A percentile compares a stretch with the other conserved stretches of the same genome.
phyloP scores from a whole-genome alignment of 2,888 invertebrate genomes.

The Poecilobothrus nobilitatus region DNA sequence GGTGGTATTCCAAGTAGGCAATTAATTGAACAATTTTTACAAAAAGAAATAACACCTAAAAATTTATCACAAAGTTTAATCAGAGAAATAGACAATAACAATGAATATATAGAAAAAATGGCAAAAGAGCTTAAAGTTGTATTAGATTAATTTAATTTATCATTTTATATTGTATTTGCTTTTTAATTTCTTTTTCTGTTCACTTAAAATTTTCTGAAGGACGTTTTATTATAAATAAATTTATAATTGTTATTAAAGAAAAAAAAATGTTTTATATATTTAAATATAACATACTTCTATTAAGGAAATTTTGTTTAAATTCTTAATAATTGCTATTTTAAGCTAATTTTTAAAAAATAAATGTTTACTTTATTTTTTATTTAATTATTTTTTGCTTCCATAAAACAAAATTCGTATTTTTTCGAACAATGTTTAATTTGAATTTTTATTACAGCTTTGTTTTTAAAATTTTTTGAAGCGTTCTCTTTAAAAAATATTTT shows the following conservation, averaged over 20 bases:
- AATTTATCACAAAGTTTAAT: conserved; percentile 73
- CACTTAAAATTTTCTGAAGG: too few relatives aligned
- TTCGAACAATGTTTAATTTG: neutral
- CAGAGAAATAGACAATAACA: conserved; percentile 60
- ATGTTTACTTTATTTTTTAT: neutral
- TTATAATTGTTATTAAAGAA: too few relatives aligned
- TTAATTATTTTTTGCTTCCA: neutral
- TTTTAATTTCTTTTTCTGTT: too few relatives aligned
- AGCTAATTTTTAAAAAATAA: neutral
- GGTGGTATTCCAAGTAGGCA: conserved; percentile 75
- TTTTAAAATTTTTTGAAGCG: neutral
- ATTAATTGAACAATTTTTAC: conserved; percentile 70
- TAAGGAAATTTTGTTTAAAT: too few relatives aligned
- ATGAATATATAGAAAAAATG: conserved; percentile 44
- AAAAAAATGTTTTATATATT: too few relatives aligned
- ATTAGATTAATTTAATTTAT: neutral
- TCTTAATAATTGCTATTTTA: neutral
- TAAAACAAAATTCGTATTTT: neutral
- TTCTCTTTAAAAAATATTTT: neutral
- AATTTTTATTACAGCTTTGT: conserved; percentile 1
- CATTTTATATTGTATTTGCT: too few relatives aligned
- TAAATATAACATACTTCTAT: too few relatives aligned
- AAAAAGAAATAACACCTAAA: conserved; percentile 64
- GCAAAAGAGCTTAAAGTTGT: neutral
- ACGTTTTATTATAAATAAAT: too few relatives aligned